Evolutionary conservation across 2,888 invertebrate species (phyloP), one percentile per base, ranked within the genome.

Genomic region (Melanostoma mellinum): DNA sequence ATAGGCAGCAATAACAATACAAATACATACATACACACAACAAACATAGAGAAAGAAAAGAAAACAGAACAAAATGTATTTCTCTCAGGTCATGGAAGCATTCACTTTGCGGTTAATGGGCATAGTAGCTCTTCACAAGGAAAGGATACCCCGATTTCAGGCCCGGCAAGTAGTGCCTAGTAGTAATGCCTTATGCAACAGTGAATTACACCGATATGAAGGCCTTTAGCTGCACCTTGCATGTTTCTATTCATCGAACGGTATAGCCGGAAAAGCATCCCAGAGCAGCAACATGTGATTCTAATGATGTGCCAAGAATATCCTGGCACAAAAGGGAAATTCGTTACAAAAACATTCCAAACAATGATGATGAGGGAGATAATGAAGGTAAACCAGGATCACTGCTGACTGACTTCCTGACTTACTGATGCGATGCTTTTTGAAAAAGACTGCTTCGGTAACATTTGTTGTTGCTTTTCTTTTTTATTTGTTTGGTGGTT

Each of bases 261-360:
- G 40, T 10, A 38, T 10, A 38, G 5, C n/a, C 32, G 44, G 5
- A 10, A 30, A 36, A n/a, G 55, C 3, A 40, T 30, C 30, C 30
- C 10, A 20, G 36, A 30, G 30, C 33, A 72, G 76, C 69, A 76
- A 71, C 71, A 76, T 80, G 76, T 80, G 65, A 76, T 71, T 76
- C 76, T 76, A 80, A 76, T 76, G 76, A 76, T 76, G 80, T 80
- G 80, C 80, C 52, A 75, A 63, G 68, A 63, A 75, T 60, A 63
- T 75, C 63, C 75, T 69, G 69, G n/a, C 40, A 50, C 36, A 63
- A 65, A 20, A 20, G 52, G 72, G 42, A 65, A 72, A 77, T 58
- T 68, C 52, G 33, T 73, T 67, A 65, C 65, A 73, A 78, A 77
- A 63, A 63, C 42, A 69, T 80, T 40, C 48, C 58, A 48, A 71